Conservation (phyloP, 2,888 invertebrate genomes). For the Pyrgus malvae region DNA sequence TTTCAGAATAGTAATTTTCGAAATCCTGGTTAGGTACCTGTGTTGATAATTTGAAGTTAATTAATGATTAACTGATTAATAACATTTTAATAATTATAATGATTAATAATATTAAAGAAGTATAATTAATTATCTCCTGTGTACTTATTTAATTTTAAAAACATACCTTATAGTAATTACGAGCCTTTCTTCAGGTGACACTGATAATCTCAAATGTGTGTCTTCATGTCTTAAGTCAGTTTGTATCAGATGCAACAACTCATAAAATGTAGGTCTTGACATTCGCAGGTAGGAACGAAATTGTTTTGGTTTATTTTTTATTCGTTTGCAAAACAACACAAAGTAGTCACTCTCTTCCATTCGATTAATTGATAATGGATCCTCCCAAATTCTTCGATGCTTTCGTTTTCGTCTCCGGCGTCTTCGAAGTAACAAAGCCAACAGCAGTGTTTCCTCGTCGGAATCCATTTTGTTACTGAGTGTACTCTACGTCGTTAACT, state of each 20-base stretch:
- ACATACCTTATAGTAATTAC: conserved; percentile 34
- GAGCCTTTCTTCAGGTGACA: conserved; percentile 35
- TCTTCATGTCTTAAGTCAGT: conserved; percentile 33
- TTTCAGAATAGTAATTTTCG: conserved; percentile 30
- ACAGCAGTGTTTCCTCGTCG: too few species aligned
- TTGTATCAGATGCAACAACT: conserved; percentile 34
- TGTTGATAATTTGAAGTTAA: conserved; percentile 29
- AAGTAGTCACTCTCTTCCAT: too few species aligned
- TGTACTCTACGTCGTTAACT: neutral
- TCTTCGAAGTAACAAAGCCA: too few species aligned
- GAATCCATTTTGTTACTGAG: neutral
- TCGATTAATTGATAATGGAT: too few species aligned
- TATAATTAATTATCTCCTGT: conserved; percentile 29
- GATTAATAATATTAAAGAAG: too few species aligned
- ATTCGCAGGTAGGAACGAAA: conserved; percentile 32
- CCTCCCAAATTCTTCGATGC: too few species aligned
- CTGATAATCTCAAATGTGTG: conserved; percentile 35
- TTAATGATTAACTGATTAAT: conserved; percentile 28
- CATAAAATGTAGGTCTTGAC: conserved; percentile 34
- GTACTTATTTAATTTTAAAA: conserved; percentile 20
- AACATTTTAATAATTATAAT: conserved; percentile 27
- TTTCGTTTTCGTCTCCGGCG: neutral
- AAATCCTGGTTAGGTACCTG: conserved; percentile 19
- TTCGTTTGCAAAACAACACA: too few species aligned
- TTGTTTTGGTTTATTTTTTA: conserved; percentile 32